These are phyloP conservation scores for Mesorhabditis spiculigera DNA, from an alignment of 2,888 invertebrate species.

Conservation along the genomic window DNA sequence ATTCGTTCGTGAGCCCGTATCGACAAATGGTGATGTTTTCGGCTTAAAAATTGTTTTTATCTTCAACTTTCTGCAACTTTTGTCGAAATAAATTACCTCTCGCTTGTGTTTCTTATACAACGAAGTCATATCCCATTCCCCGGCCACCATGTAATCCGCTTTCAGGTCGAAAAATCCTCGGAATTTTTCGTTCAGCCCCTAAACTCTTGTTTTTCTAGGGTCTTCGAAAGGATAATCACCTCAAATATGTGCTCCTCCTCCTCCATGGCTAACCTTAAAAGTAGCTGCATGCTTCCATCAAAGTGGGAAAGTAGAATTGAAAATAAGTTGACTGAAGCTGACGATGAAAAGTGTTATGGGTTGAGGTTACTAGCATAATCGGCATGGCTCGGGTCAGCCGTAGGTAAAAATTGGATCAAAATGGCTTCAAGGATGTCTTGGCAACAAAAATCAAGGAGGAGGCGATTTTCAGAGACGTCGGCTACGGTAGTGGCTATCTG, in stretches of 20 bases:
- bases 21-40: too few relatives aligned
- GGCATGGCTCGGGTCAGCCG: too few relatives aligned
- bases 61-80: too few relatives aligned
- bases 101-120: too few relatives aligned
- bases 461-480: background rate
- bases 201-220: too few relatives aligned
- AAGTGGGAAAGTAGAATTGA: background rate
- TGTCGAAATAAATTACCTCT: too few relatives aligned
- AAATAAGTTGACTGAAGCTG: background rate
- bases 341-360: too few relatives aligned
- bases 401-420: conserved; percentile 1
- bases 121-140: too few relatives aligned
- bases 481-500: background rate
- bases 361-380: too few relatives aligned
- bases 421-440: conserved; percentile 6
- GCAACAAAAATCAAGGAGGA: background rate
- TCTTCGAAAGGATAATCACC: background rate
- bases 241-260: background rate
- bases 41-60: too few relatives aligned
- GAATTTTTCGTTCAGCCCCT: background rate
- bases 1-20: too few relatives aligned
- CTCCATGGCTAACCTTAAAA: background rate
- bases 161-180: background rate
- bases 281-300: background rate
- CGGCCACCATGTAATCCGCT: too few relatives aligned